phyloP scores from a whole-genome alignment of 2,797 vertebrate genomes.

The Tiaroga cobitis region DNA sequence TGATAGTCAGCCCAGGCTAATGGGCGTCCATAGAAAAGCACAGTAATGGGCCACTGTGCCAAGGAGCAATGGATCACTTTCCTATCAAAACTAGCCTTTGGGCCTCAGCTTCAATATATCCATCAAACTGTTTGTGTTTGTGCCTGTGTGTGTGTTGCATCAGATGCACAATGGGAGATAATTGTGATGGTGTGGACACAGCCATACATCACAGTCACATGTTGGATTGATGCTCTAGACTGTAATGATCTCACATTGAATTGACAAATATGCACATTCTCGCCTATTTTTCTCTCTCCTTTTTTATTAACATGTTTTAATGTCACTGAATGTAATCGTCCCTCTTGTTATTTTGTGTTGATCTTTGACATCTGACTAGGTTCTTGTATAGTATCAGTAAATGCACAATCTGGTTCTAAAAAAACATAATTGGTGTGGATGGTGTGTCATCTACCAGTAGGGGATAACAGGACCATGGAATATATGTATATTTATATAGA shows the following conservation, averaged over 20 bases:
- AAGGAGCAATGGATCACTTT: constrained; percentile 62
- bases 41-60: constrained; percentile 42
- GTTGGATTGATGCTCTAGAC: constrained; percentile 54
- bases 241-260: constrained; percentile 52
- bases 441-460: neutral
- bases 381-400: neutral
- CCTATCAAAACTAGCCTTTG: constrained; percentile 66
- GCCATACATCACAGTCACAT: constrained; percentile 67
- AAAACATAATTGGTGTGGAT: neutral
- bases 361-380: neutral
- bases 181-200: constrained; percentile 71
- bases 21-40: constrained; percentile 36
- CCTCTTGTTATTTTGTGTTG: neutral
- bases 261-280: constrained; percentile 58
- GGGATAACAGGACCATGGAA: neutral
- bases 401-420: neutral
- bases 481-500: too few relatives aligned
- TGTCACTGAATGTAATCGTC: constrained; percentile 4
- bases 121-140: constrained; percentile 59
- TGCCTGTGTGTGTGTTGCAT: constrained; percentile 48
- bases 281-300: constrained; percentile 18
- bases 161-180: constrained; percentile 65
- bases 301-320: constrained; percentile 8
- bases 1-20: constrained; percentile 32
- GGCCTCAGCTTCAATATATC: constrained; percentile 60